Evolutionary conservation across 2,797 vertebrate genomes (phyloP).

Genomic region (Myotis pilosus): DNA sequence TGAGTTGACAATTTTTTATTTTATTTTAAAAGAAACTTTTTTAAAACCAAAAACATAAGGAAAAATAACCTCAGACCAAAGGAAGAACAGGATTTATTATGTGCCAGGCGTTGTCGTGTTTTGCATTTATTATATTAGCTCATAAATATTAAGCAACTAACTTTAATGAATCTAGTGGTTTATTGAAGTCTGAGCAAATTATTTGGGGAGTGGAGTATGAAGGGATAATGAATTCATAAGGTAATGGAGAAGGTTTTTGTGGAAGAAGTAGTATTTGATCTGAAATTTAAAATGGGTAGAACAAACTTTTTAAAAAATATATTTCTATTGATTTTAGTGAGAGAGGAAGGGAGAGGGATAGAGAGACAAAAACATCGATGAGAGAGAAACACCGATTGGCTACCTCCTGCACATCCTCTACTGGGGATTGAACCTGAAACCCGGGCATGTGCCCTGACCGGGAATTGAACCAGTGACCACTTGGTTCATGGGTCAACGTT

Average conservation of each 20-base stretch:
- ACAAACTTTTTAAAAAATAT: neutral
- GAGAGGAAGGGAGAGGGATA: too few species aligned
- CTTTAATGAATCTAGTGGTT: neutral
- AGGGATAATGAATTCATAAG: neutral
- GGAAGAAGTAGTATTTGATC: slow-evolving; percentile 19
- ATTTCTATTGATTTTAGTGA: too few species aligned
- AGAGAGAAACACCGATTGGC: too few species aligned
- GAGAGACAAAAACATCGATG: too few species aligned
- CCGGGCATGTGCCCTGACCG: too few species aligned
- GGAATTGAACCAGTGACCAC: too few species aligned
- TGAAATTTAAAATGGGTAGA: neutral
- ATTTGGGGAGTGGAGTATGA: neutral
- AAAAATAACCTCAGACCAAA: too few species aligned
- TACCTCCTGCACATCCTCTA: too few species aligned
- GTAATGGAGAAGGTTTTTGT: neutral
- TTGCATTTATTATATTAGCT: slow-evolving; percentile 3
- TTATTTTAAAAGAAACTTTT: slow-evolving; percentile 26
- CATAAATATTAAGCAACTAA: neutral
- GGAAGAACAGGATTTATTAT: neutral
- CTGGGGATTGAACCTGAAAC: too few species aligned
- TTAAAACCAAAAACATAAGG: neutral
- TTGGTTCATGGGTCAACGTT: too few species aligned
- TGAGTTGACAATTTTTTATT: neutral
- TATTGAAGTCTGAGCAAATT: neutral
- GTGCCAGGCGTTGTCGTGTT: neutral